Base-by-base conservation (phyloP, 2,797 vertebrate genomes). In the Sparus aurata region DNA sequence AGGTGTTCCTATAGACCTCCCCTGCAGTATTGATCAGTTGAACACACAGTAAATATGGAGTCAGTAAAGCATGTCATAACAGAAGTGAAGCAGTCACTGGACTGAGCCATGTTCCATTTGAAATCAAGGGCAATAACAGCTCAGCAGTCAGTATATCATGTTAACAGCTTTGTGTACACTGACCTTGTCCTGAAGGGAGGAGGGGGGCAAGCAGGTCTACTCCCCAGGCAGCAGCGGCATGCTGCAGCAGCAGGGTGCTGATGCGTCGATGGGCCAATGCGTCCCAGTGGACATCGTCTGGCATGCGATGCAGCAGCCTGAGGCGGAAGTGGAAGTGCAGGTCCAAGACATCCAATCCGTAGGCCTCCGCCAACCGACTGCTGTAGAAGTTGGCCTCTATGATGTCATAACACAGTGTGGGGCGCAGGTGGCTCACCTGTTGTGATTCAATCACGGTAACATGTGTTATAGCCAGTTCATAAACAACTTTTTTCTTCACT, bases 351-450 rank as follows among this genome's bases (percentile, higher is more conserved):
- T 96, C 94, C 0, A 93, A 74, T 27, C 85, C 88, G 70, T 94
- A 91, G 22, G 87, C 79, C 5, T 91, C 72, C 0, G 95, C 95
- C 64, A 94, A 64, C 0, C 46, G 88, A 7, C 94, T 88, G 10
- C 95, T 87, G 27, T 94, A 95, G 87, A 95, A 96, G 86, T 96
- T 96, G 4, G 95, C 96, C 68, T 96, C 93, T 3, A 95, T 87
- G 43, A 95, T 84, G 63, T 95, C 91, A 5, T 73, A 77, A 38
- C 92, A 85, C 47, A 96, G 75, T 11, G 79, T 76, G 7, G 82
- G 81, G 0, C 73, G 88, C 63, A 90, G 13, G 22, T 92, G 75
- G 79, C 92, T 88, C 34, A 95, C 85, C 94, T 96, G 85, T n/a
- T 2, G 23, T 4, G 16, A 34, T 41, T 62, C 43, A 79, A 2